Conservation (phyloP, 2,888 invertebrate genomes). For the Stenoptilia bipunctidactyla region DNA sequence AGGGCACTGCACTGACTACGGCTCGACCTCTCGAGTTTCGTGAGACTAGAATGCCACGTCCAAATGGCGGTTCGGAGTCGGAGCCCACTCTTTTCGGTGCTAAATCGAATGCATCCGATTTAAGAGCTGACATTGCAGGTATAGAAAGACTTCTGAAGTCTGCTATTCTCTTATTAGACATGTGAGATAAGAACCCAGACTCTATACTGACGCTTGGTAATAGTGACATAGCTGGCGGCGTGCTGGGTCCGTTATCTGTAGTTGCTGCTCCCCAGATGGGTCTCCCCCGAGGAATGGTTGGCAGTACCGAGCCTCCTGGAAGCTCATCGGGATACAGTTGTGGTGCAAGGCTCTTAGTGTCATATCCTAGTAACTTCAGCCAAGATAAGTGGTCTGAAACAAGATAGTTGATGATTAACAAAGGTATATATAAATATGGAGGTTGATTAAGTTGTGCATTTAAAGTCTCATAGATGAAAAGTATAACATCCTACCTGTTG, state of each 20-base stretch:
- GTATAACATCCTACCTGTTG: slow-evolving; percentile 69
- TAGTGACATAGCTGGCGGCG: slow-evolving; percentile 75
- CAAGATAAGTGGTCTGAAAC: slow-evolving; percentile 86
- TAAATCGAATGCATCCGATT: slow-evolving; percentile 82
- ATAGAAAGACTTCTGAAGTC: slow-evolving; percentile 82
- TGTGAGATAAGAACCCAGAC: slow-evolving; percentile 87
- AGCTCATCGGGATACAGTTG: slow-evolving; percentile 83
- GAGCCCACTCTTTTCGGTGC: slow-evolving; percentile 83
- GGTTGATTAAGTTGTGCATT: neutral
- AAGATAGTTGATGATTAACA: slow-evolving; percentile 6
- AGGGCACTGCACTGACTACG: slow-evolving; percentile 87
- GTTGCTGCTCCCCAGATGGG: slow-evolving; percentile 70
- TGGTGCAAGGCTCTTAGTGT: slow-evolving; percentile 87
- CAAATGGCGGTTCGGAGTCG: slow-evolving; percentile 90
- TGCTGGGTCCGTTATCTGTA: slow-evolving; percentile 59
- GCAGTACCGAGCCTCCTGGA: slow-evolving; percentile 76
- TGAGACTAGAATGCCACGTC: slow-evolving; percentile 87
- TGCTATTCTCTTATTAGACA: slow-evolving; percentile 83
- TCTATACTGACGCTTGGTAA: slow-evolving; percentile 80
- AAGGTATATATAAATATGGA: slow-evolving; percentile 2
- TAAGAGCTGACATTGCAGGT: slow-evolving; percentile 84
- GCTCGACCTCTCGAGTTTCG: slow-evolving; percentile 83
- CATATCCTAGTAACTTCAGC: slow-evolving; percentile 87
- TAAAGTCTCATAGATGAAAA: neutral
- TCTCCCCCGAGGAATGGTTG: slow-evolving; percentile 70